Percentiles rank a stretch among this genome's conserved stretches.
phyloP scores from a whole-genome alignment of 2,888 invertebrate genomes.

The Drosophila niveifrons region DNA sequence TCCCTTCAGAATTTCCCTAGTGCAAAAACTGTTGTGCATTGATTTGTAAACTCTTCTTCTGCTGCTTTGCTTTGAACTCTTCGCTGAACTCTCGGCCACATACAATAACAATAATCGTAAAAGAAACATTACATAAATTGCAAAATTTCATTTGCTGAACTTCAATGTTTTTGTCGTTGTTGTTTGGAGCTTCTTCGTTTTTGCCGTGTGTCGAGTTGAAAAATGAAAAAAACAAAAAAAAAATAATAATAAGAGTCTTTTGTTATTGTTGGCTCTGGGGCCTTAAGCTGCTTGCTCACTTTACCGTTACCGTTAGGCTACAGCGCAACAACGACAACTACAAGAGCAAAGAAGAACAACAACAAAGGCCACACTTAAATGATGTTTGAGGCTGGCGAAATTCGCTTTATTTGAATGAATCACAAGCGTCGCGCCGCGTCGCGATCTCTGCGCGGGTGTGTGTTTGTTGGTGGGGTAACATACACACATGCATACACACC shows the following conservation, averaged over 20 bases:
- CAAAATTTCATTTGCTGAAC: conserved; percentile 69
- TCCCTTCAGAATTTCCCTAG: not conserved
- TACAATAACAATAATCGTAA: conserved; percentile 29
- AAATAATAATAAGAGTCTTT: conserved; percentile 34
- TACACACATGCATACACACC: conserved; percentile 30
- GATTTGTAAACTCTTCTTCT: conserved; percentile 1
- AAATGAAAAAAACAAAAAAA: conserved; percentile 33
- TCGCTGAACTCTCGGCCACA: conserved; percentile 33
- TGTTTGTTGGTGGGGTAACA: not conserved
- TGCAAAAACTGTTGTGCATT: not conserved
- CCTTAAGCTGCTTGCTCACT: conserved; percentile 61
- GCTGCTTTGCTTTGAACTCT: conserved; percentile 33
- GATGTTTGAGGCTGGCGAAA: conserved; percentile 47
- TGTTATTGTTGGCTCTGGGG: conserved; percentile 20
- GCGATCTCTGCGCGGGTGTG: conserved; percentile 25
- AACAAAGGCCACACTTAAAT: conserved; percentile 16
- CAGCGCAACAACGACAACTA: conserved; percentile 45
- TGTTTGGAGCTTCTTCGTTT: conserved; percentile 34
- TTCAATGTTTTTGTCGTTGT: conserved; percentile 22
- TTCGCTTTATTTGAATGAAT: conserved; percentile 52
- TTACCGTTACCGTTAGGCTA: conserved; percentile 72
- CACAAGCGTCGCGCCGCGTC: conserved; percentile 24
- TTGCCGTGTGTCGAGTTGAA: conserved; percentile 41
- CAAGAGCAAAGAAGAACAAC: conserved; percentile 22
- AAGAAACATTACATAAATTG: conserved; percentile 74